Evolutionary conservation across 2,113 vertebrate genomes (phyloP), one percentile per base, ranked within the genome.

Genomic region (Clarias batrachus): DNA sequence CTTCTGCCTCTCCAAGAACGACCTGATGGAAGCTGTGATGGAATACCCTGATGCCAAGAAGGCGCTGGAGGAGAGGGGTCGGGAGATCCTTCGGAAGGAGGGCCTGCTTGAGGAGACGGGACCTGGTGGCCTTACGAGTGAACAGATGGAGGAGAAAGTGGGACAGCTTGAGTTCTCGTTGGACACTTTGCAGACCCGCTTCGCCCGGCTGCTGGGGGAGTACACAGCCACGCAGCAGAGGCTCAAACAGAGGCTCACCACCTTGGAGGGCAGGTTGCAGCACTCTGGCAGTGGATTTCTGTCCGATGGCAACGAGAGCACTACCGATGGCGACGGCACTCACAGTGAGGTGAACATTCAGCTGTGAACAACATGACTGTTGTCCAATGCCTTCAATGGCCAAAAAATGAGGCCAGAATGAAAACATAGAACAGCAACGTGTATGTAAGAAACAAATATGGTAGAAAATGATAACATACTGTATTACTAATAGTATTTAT

Each of bases 1-100:
- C 85, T 99, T 99, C 94, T 99, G 98, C 91, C 93, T 99, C 68
- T 99, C 98, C 7, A 99, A 99, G 90, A 97, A 97, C 83, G 97
- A 99, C 84, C 95, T 99, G 3, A 99, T 97, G 97, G 97, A 99
- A 87, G 96, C 97, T 0, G 95, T 99, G 82, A 96, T 95, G 13
- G 98, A 99, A 93, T 99, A 98, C 81, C 98, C 98, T 0, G 96
- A 99, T 6, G 98, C 98, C 89, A 97, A 97, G 93, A 96, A 94
- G 63, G 93, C 97, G 89, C 93, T 99, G 90, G 98, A 99, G 90
- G 97, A 98, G 90, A 95, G 97, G 71, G 98, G 98, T 52, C 91
- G 95, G 73, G 97, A 98, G 92, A 98, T 99, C 86, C 93, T 99
- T n/a, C 93, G 91, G 88, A 99, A 99, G 89, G 98, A 99, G 91